These are phyloP conservation scores for Odontomyia ornata DNA, from an alignment of 2,888 invertebrate genomes.

Conservation along the genomic window DNA sequence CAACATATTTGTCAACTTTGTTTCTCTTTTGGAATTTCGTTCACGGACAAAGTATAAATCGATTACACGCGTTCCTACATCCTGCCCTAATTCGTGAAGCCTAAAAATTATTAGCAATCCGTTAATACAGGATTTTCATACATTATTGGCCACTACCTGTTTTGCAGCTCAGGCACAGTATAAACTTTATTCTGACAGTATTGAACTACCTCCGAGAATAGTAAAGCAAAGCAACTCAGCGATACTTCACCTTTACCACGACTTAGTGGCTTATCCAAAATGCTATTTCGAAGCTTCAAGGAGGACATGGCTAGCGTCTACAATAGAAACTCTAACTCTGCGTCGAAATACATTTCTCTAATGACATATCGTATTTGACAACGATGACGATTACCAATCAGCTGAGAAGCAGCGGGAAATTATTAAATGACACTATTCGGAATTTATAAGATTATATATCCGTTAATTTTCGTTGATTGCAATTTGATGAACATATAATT, in stretches of 20 bases:
- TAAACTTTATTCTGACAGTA: slow-evolving; percentile 97
- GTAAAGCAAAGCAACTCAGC: slow-evolving; percentile 88
- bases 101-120: slow-evolving; percentile 70
- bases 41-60: slow-evolving; percentile 95
- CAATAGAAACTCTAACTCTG: too few relatives aligned
- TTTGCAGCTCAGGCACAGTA: slow-evolving; percentile 94
- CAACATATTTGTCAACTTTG: slow-evolving; percentile 92
- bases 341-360: too few relatives aligned
- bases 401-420: too few relatives aligned
- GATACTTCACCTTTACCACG: slow-evolving; percentile 94
- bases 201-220: slow-evolving; percentile 98
- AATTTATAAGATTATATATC: too few relatives aligned
- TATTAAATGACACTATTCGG: too few relatives aligned
- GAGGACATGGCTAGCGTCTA: slow-evolving; percentile 51
- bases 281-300: slow-evolving; percentile 65
- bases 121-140: not conserved
- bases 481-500: too few relatives aligned
- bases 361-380: too few relatives aligned
- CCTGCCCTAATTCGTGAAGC: slow-evolving; percentile 91
- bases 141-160: slow-evolving; percentile 73
- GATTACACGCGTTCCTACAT: slow-evolving; percentile 91
- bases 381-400: too few relatives aligned
- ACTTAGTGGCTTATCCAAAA: slow-evolving; percentile 89
- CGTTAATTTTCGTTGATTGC: too few relatives aligned
- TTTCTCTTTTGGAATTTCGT: slow-evolving; percentile 92